Base-by-base conservation (phyloP, 1,140 invertebrate genomes). In the Bombus turneri region DNA sequence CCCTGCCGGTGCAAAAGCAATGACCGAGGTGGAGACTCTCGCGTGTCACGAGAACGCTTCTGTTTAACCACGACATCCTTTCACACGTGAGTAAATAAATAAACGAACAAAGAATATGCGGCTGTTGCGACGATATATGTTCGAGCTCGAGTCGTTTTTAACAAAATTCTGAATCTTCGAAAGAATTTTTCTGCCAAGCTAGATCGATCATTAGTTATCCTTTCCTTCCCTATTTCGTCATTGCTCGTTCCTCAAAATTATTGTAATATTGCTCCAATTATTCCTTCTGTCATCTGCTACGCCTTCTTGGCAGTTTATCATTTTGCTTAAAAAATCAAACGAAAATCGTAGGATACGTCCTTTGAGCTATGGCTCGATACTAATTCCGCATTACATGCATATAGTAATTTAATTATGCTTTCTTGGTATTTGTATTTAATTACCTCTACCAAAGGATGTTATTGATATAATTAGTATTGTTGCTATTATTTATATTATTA, bases 31-130 rank as follows among this genome's bases (percentile, higher is more conserved):
- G 76, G 86, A 88, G 86, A 90, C 83, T 86, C 83, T 91, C 91
- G 90, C 91, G 90, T 91, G 91, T 91, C 85, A 82, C 83, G 89
- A 86, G 81, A 90, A 86, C 75, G 79, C 84, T 91, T 71, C 88
- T 91, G 84, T 91, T 91, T 91, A 88, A 90, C 88, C 91, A 90
- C 88, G 88, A 90, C 85, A 91, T 90, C 90, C 90, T 91, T 91
- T 90, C 90, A 90, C 91, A 91, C 90, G 86, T 91, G 81, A 91
- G 91, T 90, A 90, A 91, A 91, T 86, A 91, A 91, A 91, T 91
- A 91, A 87, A 78, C 85, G 84, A 91, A 89, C 68, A 90, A 91
- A 90, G 80, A 85, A 41, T 8, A 39, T 64, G 80, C 69, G 43
- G 78, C 71, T n/a, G 43, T 28, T 64, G 86, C 79, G 82, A 89